These are phyloP conservation scores for Cacatua alba DNA, from an alignment of 2,113 vertebrate species.

Conservation along the genomic window DNA sequence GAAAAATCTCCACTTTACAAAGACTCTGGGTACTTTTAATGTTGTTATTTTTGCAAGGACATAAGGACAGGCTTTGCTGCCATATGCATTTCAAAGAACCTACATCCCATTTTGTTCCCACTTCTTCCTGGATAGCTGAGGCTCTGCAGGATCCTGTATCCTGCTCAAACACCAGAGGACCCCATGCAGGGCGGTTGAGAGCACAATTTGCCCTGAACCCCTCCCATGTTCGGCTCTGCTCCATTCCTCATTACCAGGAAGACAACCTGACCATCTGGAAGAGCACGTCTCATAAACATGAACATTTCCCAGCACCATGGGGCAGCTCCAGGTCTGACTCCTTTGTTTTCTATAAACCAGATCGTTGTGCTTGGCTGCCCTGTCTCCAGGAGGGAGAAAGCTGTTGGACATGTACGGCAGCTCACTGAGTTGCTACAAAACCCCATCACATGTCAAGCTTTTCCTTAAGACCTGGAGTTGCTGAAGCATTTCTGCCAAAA, in stretches of 20 bases:
- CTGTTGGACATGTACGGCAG: not conserved
- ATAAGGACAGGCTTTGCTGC: not conserved
- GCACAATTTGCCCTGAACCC: not conserved
- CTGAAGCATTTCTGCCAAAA: conserved; percentile 5
- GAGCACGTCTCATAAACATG: not conserved
- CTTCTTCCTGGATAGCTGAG: not conserved
- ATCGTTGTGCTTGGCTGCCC: not conserved
- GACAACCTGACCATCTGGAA: not conserved
- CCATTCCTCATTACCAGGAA: not conserved
- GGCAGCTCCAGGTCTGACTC: not conserved
- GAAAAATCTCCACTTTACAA: not conserved
- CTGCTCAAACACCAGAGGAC: not conserved
- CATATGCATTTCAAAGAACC: not conserved
- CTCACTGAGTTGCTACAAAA: conserved; percentile 7
- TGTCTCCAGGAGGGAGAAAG: not conserved
- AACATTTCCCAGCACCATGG: not conserved
- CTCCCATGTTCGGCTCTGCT: not conserved
- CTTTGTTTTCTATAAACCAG: not conserved
- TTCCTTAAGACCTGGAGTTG: not conserved
- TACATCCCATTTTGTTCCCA: not conserved
- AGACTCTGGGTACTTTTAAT: not conserved
- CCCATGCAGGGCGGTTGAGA: accelerated
- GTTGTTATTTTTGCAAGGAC: not conserved
- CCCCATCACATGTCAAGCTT: not conserved
- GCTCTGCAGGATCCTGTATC: not conserved